phyloP scores from a whole-genome alignment of 2,888 invertebrate genomes.

The Parapristionchus giblindavisi region DNA sequence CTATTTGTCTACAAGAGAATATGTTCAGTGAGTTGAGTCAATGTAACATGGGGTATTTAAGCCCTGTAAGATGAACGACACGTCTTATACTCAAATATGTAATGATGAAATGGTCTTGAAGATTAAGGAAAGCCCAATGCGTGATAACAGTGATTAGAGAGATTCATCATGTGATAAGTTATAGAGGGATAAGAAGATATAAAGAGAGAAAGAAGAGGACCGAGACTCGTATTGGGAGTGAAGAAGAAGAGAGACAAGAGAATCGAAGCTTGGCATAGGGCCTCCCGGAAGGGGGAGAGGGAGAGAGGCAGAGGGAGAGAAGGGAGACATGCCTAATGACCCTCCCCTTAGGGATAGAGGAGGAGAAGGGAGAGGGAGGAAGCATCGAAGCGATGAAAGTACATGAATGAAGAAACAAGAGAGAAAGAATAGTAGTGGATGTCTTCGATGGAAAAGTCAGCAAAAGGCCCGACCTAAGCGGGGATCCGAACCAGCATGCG shows the following conservation, averaged over 20 bases:
- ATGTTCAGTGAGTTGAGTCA: too few species aligned
- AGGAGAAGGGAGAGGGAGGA: too few species aligned
- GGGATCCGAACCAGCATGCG: neutral
- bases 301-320: neutral
- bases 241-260: neutral
- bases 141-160: too few species aligned
- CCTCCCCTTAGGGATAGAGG: constrained; percentile 29
- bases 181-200: neutral
- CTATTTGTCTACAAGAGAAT: too few species aligned
- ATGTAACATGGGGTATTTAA: too few species aligned
- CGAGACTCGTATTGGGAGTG: constrained; percentile 6
- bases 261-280: constrained; percentile 22
- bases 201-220: constrained; percentile 9
- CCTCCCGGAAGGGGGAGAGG: neutral
- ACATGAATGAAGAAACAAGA: too few species aligned
- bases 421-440: too few species aligned
- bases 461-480: neutral
- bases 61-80: too few species aligned
- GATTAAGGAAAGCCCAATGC: neutral
- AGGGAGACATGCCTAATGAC: constrained; percentile 13
- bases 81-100: too few species aligned
- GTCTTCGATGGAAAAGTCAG: neutral
- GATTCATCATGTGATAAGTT: too few species aligned
- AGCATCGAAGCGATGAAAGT: too few species aligned
- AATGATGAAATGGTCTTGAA: too few species aligned